Percentiles rank a stretch among this genome's conserved stretches.
These are phyloP conservation scores for Sylvia atricapilla DNA, from an alignment of 2,113 vertebrate species.

Conservation along the genomic window DNA sequence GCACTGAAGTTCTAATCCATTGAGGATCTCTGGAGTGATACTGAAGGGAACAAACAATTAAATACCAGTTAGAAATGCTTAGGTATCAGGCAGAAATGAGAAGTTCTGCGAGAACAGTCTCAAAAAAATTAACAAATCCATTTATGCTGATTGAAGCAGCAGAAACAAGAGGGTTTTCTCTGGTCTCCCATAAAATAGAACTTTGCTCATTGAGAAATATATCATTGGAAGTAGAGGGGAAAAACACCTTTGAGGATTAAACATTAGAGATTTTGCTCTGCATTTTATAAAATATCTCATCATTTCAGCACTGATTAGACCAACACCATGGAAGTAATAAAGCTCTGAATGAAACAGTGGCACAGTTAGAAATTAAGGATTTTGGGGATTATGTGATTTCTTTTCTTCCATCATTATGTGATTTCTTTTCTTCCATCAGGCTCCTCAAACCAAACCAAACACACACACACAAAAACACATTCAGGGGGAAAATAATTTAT, in stretches of 20 bases:
- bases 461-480: not conserved
- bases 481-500: not conserved
- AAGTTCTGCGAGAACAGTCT: not conserved
- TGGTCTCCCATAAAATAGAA: not conserved
- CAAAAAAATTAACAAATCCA: not conserved
- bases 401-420: not conserved
- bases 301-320: not conserved
- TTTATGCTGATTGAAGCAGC: not conserved
- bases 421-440: not conserved
- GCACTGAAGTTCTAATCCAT: not conserved
- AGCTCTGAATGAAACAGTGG: not conserved
- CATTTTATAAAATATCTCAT: not conserved
- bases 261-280: not conserved
- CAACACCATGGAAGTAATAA: not conserved
- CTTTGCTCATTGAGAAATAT: not conserved
- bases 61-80: not conserved
- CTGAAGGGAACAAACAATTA: constrained; percentile 11
- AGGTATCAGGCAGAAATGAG: not conserved
- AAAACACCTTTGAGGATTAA: not conserved
- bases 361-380: not conserved
- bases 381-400: not conserved
- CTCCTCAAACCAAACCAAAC: not conserved
- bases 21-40: not conserved
- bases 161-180: not conserved
- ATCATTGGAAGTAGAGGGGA: not conserved